phyloP scores from a whole-genome alignment of 2,113 vertebrate genomes.

The Cervus canadensis region DNA sequence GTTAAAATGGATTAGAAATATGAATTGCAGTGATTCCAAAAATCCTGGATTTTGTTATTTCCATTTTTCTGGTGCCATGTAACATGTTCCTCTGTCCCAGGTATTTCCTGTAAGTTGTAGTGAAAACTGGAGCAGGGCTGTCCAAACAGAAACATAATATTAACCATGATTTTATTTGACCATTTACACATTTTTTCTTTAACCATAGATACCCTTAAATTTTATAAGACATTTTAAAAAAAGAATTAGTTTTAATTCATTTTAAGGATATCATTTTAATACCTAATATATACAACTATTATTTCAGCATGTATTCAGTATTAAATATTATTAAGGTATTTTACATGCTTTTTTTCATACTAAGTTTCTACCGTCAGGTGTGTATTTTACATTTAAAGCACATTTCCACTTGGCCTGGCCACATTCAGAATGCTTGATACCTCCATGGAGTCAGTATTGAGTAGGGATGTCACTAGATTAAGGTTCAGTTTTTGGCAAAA shows the following conservation, averaged over 20 bases:
- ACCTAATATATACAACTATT: background rate
- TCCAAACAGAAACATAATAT: background rate
- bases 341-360: background rate
- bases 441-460: background rate
- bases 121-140: background rate
- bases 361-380: background rate
- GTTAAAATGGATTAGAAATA: background rate
- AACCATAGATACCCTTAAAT: background rate
- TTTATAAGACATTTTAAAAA: background rate
- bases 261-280: background rate
- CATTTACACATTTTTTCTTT: background rate
- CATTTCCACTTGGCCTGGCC: background rate
- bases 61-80: background rate
- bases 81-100: background rate
- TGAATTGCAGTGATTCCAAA: background rate
- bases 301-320: background rate
- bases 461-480: background rate
- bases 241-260: background rate
- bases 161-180: background rate
- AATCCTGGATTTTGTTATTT: background rate
- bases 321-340: background rate
- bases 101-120: background rate
- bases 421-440: background rate
- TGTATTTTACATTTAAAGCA: background rate
- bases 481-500: background rate